Evolutionary conservation across 1,140 invertebrate genomes (phyloP), one percentile per base, ranked within the genome.

Genomic region (Anastrepha ludens): DNA sequence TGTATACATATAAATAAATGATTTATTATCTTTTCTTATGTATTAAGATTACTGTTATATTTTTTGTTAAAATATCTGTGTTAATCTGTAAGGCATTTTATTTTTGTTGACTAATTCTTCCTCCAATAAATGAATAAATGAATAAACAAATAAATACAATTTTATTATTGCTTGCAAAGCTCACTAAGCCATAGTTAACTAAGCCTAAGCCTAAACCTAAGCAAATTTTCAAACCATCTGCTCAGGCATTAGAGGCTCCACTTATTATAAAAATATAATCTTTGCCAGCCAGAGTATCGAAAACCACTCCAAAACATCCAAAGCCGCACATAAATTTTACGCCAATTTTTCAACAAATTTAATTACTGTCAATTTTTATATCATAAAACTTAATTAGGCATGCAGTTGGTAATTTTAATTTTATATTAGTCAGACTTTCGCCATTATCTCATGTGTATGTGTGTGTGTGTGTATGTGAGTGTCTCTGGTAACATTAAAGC

Each of bases 321-420:
- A 11, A 55, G 17, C 55, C 44, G n/a, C 20, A 55, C 74, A 81
- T 20, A 81, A 81, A 81, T 81, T 47, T 81, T 41, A 11, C n/a
- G 74, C 20, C n/a, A 81, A 81, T 55, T 81, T 44, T 47, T 44
- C 74, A n/a, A 81, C 74, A 58, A 55, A 81, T 17, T 55, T 58
- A 81, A 58, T 81, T 81, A 55, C 44, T 81, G 74, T 81, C 74
- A 81, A 81, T 55, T 20, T 81, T 55, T 11, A 81, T 55, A 20
- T 20, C 74, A 58, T 17, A 50, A 81, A 55, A 81, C n/a, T 29
- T 2, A 81, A 81, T 81, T 81, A 47, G 17, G 0, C 55, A 20
- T 58, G 74, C 50, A 81, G 47, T 55, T 81, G 15, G 50, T 9
- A 17, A 55, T 47, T 81, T 81, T 81, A 50, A 55, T 81, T 50